Base-by-base conservation (phyloP, 2,888 invertebrate genomes). In the Heliconius aoede region DNA sequence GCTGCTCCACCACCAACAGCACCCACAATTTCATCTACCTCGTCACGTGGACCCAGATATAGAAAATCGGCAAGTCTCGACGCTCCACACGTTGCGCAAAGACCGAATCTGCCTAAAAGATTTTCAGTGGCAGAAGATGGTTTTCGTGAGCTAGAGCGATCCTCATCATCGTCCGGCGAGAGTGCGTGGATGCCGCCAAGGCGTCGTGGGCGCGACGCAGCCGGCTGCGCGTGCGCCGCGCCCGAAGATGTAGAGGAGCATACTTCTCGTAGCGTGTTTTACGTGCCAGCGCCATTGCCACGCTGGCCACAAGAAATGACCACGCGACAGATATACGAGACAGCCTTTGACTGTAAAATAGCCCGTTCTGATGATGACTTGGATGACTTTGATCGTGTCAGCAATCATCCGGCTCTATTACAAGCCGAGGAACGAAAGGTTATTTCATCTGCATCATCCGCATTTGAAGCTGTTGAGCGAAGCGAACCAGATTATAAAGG, bases 331-430 rank as follows among this genome's bases (percentile, higher is more conserved):
- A 95, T 98, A 76, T 98, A 98, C 90, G 98, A 98, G 92, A 98
- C 98, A 76, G 98, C 98, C 77, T 98, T 98, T 90, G 98, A 98
- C 91, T 97, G 97, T 90, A 97, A 97, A 91, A 96, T 97, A 85
- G 96, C 96, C 86, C 96, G 97, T 81, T 97, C 97, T 13, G 96
- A 97, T 84, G 96, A 97, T 88, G 97, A 97, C 83, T 95, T 97
- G 86, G 97, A 97, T 85, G 96, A 97, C 83, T 96, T 97, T 73
- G 97, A 97, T 84, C 96, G 97, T 79, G 96, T 97, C 79, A 96
- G 97, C 82, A 97, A 97, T 87, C 97, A 97, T 85, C 97, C 97
- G 21, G 96, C 97, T 72, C 91, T 97, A 73, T 90, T 96, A 76
- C 96, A 96, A 88, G 90, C 92, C 24, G 93, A 93, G 71, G 92